Evolutionary conservation across 2,113 vertebrate species (phyloP).

Genomic region (Oreochromis spilurus): DNA sequence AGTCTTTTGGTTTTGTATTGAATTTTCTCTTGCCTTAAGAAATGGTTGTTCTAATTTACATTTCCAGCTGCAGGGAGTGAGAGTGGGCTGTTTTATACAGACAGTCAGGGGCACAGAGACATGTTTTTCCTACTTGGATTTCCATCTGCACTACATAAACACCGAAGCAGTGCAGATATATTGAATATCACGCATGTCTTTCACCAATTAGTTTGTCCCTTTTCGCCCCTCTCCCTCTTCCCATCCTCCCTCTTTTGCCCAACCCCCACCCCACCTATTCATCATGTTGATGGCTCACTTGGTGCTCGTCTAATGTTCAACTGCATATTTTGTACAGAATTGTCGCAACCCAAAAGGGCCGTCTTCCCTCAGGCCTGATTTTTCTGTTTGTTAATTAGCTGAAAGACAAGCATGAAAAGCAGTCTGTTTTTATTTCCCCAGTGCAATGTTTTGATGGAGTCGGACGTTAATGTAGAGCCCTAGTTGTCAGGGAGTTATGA

Average conservation of each 20-base stretch:
- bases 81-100: background rate
- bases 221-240: background rate
- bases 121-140: background rate
- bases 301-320: conserved; percentile 48
- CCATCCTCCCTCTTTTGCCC: background rate
- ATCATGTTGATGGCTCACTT: conserved; percentile 71
- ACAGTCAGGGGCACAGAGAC: background rate
- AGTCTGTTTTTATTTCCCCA: conserved; percentile 64
- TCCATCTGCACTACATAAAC: background rate
- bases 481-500: conserved; percentile 52
- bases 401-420: conserved; percentile 60
- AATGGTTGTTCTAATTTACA: conserved; percentile 2
- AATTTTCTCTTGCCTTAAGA: background rate
- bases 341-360: conserved; percentile 35
- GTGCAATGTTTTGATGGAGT: conserved; percentile 57
- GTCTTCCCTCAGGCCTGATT: conserved; percentile 51
- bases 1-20: background rate
- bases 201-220: conserved; percentile 34
- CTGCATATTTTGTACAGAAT: conserved; percentile 6
- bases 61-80: background rate
- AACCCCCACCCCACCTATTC: conserved; percentile 21
- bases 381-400: conserved; percentile 72
- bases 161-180: conserved; percentile 15
- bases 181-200: conserved; percentile 25
- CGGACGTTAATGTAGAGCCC: conserved; percentile 15